These are phyloP conservation scores for Antheraea pernyi DNA, from an alignment of 1,140 invertebrate species.

Conservation along the genomic window DNA sequence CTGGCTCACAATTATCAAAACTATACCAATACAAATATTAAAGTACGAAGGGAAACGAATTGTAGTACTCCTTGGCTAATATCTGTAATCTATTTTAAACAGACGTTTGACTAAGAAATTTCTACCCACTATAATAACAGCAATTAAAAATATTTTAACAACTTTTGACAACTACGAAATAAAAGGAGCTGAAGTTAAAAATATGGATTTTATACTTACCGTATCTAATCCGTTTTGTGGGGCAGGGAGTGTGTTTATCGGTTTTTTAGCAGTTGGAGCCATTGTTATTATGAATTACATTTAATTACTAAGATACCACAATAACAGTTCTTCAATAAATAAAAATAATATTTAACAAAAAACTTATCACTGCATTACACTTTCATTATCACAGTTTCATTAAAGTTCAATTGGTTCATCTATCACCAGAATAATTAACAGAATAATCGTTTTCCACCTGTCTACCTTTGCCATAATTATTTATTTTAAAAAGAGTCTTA, in stretches of 20 bases:
- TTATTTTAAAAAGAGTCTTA: slow-evolving; percentile 33
- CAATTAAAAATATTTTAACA: slow-evolving; percentile 24
- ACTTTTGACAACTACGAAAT: slow-evolving; percentile 19
- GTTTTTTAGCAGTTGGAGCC: slow-evolving; percentile 61
- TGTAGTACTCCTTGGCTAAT: too few relatives aligned
- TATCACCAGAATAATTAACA: neutral
- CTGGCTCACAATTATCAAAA: too few relatives aligned
- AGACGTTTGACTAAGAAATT: slow-evolving; percentile 35
- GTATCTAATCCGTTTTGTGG: slow-evolving; percentile 35
- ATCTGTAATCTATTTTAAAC: slow-evolving; percentile 29
- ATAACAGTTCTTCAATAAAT: slow-evolving; percentile 32
- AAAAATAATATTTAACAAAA: neutral
- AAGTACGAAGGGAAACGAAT: too few relatives aligned
- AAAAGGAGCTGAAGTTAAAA: slow-evolving; percentile 14
- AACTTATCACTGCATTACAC: slow-evolving; percentile 23
- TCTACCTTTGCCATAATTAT: slow-evolving; percentile 30
- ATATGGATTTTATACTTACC: slow-evolving; percentile 44
- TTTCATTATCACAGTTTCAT: slow-evolving; percentile 46
- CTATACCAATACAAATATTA: too few relatives aligned
- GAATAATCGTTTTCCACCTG: slow-evolving; percentile 7
- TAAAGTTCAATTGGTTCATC: neutral
- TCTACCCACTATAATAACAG: neutral
- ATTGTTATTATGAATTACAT: slow-evolving; percentile 45
- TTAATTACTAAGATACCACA: slow-evolving; percentile 61
- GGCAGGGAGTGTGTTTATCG: slow-evolving; percentile 19